Base-by-base conservation (phyloP, 1,140 invertebrate species). In the Augochlora pura region DNA sequence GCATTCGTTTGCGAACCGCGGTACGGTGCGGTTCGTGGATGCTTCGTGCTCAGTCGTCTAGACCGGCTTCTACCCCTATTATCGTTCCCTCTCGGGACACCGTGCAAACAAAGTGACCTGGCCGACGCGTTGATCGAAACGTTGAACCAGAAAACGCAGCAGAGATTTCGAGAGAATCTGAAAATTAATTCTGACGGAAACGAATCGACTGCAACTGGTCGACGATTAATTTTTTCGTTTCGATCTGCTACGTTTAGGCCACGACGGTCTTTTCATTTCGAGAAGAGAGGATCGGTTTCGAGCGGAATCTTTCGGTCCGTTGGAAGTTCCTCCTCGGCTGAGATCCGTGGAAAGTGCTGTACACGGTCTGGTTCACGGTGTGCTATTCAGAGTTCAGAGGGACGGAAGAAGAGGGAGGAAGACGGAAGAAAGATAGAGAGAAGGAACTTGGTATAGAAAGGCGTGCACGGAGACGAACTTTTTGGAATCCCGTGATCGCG, bases 1-100 rank as follows among this genome's bases (percentile, higher is more conserved):
- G 84, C 84, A 86, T 86, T 86, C 83, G 85, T 67, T 68, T 74
- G 85, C 84, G 85, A 85, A 75, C 77, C 80, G 83, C 69, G 52
- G 67, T 42, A 71, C 12, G 38, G 77, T 38, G 60, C 62, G 81
- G 84, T 18, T 86, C 65, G 77, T 38, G 18, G 54, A 4, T 14
- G 3, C 52, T 57, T 57, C 7, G 54, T 57, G 18, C n/a, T 57
- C 21, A 9, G 7, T 57, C 21, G 18, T 57, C 18, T n/a, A 5
- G n/a, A 9, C 39, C 42, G 16, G 25, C 52, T 49, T 49, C 65
- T 49, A 70, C 52, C 54, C 71, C 21, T 57, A 21, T 2, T 2
- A 46, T 9, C 54, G 21, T 57, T n/a, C 2, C 21, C 54, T 57
- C 54, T n/a, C 54, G 0, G n/a, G 54, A 6, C 54, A 57, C 54